A percentile compares a stretch with the other conserved stretches of the same genome.
These are phyloP conservation scores for Listronotus bonariensis DNA, from an alignment of 1,140 invertebrate species.

Conservation along the genomic window DNA sequence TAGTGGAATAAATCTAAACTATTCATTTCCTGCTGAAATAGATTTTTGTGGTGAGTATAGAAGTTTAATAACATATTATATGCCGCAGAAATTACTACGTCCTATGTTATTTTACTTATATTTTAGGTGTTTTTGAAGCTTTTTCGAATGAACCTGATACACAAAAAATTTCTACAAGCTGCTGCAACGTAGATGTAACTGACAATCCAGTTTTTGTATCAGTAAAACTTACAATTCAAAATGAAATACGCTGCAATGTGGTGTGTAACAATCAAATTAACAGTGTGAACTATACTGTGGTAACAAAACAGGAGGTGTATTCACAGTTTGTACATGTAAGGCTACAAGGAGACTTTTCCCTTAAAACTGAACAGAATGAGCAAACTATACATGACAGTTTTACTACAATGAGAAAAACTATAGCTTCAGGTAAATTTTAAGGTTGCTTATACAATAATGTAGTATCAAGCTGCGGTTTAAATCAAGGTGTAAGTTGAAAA, in stretches of 20 bases:
- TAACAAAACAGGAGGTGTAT: conserved; percentile 65
- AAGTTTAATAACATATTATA: too few species aligned
- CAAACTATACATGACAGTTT: conserved; percentile 61
- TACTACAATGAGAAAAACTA: conserved; percentile 62
- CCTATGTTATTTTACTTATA: too few species aligned
- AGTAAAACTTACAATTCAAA: conserved; percentile 57
- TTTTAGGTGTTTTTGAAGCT: conserved; percentile 30
- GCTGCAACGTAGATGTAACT: conserved; percentile 73
- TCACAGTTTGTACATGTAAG: conserved; percentile 70
- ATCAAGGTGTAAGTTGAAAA: too few species aligned
- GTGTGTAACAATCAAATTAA: conserved; percentile 74
- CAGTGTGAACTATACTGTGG: conserved; percentile 52
- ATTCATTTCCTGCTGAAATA: conserved; percentile 70
- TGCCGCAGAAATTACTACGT: too few species aligned
- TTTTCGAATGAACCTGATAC: conserved; percentile 32
- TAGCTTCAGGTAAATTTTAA: conserved; percentile 43
- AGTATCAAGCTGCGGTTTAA: too few species aligned
- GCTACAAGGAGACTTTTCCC: conserved; percentile 60
- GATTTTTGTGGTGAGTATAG: conserved; percentile 69
- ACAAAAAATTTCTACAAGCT: conserved; percentile 38
- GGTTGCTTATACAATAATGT: too few species aligned
- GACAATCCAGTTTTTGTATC: conserved; percentile 74
- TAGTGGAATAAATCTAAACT: conserved; percentile 61
- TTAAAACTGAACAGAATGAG: conserved; percentile 57
- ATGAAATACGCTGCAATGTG: conserved; percentile 66